Conservation (phyloP, 2,113 vertebrate genomes). For the Catharus minimus region DNA sequence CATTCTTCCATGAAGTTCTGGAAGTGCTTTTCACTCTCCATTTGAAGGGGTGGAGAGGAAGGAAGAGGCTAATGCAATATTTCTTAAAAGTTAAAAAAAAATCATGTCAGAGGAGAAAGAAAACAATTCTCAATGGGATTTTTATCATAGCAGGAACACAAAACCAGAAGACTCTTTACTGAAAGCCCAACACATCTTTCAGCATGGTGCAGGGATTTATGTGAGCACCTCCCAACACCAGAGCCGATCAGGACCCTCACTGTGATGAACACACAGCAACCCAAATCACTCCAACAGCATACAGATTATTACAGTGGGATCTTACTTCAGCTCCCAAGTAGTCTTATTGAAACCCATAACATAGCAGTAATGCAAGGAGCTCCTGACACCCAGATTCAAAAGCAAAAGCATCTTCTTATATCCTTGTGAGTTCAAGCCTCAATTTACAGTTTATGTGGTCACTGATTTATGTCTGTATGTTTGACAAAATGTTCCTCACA, state of each 20-base stretch:
- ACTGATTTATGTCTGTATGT: neutral
- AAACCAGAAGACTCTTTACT: neutral
- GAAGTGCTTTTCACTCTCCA: neutral
- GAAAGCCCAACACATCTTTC: neutral
- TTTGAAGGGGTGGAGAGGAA: neutral
- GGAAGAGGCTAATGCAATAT: neutral
- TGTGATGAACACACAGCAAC: accelerated
- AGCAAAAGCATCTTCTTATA: neutral
- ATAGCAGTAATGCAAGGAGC: neutral
- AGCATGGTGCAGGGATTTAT: neutral
- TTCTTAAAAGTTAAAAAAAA: neutral
- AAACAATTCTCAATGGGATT: neutral
- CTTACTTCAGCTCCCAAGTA: neutral
- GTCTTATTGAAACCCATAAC: neutral
- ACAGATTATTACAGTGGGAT: neutral
- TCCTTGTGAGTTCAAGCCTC: neutral
- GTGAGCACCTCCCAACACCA: accelerated
- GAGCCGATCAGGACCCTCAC: neutral
- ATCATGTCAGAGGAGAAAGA: neutral
- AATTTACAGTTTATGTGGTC: neutral
- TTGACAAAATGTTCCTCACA: neutral
- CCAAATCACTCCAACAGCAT: accelerated
- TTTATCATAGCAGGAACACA: neutral
- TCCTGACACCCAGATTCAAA: neutral
- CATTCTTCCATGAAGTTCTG: neutral